Evolutionary conservation across 2,797 vertebrate genomes (phyloP).

Genomic region (Megaceryle alcyon): DNA sequence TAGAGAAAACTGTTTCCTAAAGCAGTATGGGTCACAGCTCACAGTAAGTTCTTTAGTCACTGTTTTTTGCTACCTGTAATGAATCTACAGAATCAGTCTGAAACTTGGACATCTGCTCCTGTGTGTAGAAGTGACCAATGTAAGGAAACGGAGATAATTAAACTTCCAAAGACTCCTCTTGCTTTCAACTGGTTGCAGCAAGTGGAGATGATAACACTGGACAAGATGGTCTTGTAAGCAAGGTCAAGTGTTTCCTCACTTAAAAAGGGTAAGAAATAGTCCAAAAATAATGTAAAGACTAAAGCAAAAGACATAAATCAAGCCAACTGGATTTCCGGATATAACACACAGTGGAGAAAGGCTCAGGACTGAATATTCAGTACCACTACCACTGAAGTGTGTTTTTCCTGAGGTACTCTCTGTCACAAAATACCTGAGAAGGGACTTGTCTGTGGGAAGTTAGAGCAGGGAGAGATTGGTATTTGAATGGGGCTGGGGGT

Average conservation of each 20-base stretch:
- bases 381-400: no score
- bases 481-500: background rate
- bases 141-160: background rate
- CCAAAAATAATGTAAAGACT: background rate
- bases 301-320: background rate
- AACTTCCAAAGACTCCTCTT: background rate
- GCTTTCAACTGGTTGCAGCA: background rate
- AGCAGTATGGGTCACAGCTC: background rate
- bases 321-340: background rate
- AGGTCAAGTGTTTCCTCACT: background rate
- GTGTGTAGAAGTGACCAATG: rapidly evolving
- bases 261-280: background rate
- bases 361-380: background rate
- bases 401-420: background rate
- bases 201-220: background rate
- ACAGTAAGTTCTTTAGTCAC: background rate
- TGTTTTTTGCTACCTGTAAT: background rate
- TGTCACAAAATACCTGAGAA: background rate
- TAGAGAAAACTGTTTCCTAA: background rate
- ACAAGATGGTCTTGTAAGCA: background rate
- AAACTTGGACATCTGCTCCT: background rate
- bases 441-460: background rate
- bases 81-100: background rate
- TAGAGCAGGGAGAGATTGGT: background rate
- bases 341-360: background rate